Conservation (phyloP, 2,113 vertebrate species). For the Microtus richardsoni region DNA sequence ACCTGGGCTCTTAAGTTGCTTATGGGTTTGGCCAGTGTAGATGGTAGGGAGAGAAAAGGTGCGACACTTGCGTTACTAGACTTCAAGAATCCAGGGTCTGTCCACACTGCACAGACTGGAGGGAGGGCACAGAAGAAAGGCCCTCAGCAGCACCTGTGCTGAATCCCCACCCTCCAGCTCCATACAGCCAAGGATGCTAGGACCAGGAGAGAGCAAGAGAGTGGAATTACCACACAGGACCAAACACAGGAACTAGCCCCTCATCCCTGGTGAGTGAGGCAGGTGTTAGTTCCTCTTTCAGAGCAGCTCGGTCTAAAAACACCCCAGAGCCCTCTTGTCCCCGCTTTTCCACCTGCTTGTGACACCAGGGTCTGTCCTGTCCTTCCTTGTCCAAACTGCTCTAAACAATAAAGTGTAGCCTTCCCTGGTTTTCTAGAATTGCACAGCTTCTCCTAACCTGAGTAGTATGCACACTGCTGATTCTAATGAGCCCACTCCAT, state of each 20-base stretch:
- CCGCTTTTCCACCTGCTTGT: neutral
- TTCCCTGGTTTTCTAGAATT: neutral
- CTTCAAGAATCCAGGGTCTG: too few species aligned
- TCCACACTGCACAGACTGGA: neutral
- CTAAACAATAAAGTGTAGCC: neutral
- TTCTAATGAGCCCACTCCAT: neutral
- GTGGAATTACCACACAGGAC: neutral
- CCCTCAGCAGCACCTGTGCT: too few species aligned
- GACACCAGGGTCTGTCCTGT: neutral
- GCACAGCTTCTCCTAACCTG: neutral
- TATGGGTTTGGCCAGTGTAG: neutral
- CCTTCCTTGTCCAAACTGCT: neutral
- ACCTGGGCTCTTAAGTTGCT: neutral
- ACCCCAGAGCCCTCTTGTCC: neutral
- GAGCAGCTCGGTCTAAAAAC: neutral
- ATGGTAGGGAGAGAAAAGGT: neutral
- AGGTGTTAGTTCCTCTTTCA: neutral
- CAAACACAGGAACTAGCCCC: neutral
- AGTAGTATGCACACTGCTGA: too few species aligned
- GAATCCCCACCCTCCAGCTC: neutral
- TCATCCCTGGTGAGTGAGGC: too few species aligned
- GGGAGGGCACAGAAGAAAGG: accelerated
- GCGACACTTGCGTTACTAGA: neutral
- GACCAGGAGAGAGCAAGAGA: neutral
- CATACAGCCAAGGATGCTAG: neutral